Conservation (phyloP, 2,113 vertebrate species). For the Gymnarchus niloticus region DNA sequence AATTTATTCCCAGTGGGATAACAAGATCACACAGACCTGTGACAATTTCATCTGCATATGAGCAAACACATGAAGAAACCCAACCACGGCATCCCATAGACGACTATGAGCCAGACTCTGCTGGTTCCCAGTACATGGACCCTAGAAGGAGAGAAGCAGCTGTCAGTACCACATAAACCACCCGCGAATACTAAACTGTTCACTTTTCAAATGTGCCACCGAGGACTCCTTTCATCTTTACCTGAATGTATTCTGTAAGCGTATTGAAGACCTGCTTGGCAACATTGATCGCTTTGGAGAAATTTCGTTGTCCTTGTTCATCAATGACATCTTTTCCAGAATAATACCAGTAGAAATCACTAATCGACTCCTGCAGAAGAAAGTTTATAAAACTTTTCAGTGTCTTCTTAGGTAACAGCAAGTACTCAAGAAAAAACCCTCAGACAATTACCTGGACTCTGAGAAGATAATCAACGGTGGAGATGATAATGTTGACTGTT, state of each 20-base stretch:
- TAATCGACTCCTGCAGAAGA: slow-evolving; percentile 82
- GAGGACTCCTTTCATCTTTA: slow-evolving; percentile 43
- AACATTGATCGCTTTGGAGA: slow-evolving; percentile 96
- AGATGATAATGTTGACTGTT: slow-evolving; percentile 95
- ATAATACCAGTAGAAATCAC: slow-evolving; percentile 98
- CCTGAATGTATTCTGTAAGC: slow-evolving; percentile 95
- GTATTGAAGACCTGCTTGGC: slow-evolving; percentile 98
- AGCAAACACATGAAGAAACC: slow-evolving; percentile 92
- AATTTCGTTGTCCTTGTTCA: slow-evolving; percentile 91
- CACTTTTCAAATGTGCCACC: background rate
- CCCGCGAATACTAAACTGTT: background rate
- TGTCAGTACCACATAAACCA: background rate
- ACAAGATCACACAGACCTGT: slow-evolving; percentile 65
- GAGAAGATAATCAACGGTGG: slow-evolving; percentile 91
- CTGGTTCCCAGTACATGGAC: slow-evolving; percentile 92
- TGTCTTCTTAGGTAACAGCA: background rate
- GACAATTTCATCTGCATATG: slow-evolving; percentile 99
- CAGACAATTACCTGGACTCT: slow-evolving; percentile 78
- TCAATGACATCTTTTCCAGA: slow-evolving; percentile 95
- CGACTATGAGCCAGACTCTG: slow-evolving; percentile 93
- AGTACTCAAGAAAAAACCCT: background rate
- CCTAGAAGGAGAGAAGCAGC: slow-evolving; percentile 54
- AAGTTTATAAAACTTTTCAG: background rate
- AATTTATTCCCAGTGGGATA: background rate
- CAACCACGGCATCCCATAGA: slow-evolving; percentile 94